Base-by-base conservation (phyloP, 1,140 invertebrate species). In the Triops cancriformis region DNA sequence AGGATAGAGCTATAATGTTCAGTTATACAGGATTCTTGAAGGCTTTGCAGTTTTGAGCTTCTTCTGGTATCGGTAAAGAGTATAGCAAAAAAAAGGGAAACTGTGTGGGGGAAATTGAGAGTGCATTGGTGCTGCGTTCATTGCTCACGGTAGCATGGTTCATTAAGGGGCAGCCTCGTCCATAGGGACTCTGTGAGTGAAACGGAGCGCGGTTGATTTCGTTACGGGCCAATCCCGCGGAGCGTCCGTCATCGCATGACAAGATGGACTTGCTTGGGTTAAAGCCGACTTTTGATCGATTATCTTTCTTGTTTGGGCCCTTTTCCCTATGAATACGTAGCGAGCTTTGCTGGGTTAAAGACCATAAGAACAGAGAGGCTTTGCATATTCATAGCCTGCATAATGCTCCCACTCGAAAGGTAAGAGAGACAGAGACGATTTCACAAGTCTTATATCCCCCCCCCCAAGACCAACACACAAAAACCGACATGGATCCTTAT, bases 261-360 rank as follows among this genome's bases (percentile, higher is more conserved):
- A 23, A 64, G 51, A 64, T 64, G 51, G 51, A 64, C 51, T 64
- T 64, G 51, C 23, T 64, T 18, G 18, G 51, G 51, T 5, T 5
- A 64, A 64, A 64, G 51, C 51, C 51, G 51, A 64, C 51, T 64
- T n/a, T 64, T 64, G 51, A 64, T 64, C 51, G 51, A 64, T 64
- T 64, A 64, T 64, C 51, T 64, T 23, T 64, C 23, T 64, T 14
- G 14, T 23, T 64, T 64, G 23, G 51, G 6, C 51, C 51, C 23
- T 64, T n/a, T 64, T 37, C 31, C 31, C 51, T 64, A 64, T 64
- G 51, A 64, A 64, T 64, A 64, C 51, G 51, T 64, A 64, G 51
- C 14, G 14, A 64, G 51, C 10, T 64, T 64, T 23, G 14, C 51
- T 23, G 18, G 23, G 23, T 18, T 64, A 64, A 64, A 64, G 51